Percentiles rank a stretch among this genome's conserved stretches.
These are phyloP conservation scores for Lasioglossum pauxillum DNA, from an alignment of 2,888 invertebrate species.

Conservation along the genomic window DNA sequence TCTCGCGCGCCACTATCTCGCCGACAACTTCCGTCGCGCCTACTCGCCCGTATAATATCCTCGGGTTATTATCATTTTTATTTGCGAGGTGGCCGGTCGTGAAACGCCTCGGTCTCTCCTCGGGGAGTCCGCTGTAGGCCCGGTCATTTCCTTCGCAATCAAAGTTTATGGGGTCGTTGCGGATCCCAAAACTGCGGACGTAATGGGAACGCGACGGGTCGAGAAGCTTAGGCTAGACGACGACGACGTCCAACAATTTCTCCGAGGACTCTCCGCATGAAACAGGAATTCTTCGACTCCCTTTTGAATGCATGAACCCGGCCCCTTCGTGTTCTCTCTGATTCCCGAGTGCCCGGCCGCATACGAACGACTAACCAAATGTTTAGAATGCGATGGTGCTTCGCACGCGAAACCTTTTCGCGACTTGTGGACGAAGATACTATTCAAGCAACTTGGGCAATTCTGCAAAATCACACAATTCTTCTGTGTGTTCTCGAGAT, in stretches of 20 bases:
- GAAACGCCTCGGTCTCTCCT: background rate
- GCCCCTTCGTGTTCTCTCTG: background rate
- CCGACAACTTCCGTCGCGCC: background rate
- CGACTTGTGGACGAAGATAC: background rate
- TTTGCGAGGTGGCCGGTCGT: slow-evolving; percentile 4
- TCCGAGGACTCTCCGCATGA: background rate
- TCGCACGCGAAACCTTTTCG: background rate
- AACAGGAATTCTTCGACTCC: background rate
- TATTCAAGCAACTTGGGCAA: background rate
- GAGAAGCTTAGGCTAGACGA: slow-evolving; percentile 1
- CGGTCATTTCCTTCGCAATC: slow-evolving; percentile 25
- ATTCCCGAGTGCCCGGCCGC: background rate
- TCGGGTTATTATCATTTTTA: slow-evolving; percentile 29
- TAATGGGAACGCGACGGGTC: slow-evolving; percentile 17
- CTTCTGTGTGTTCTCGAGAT: too few species aligned
- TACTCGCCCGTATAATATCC: slow-evolving; percentile 3
- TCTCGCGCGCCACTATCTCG: background rate
- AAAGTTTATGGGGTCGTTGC: slow-evolving; percentile 29
- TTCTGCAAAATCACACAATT: background rate
- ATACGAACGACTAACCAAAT: background rate
- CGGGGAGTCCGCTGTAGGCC: slow-evolving; percentile 1
- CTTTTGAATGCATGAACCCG: slow-evolving; percentile 11
- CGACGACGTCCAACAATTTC: background rate
- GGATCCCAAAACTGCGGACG: slow-evolving; percentile 18
- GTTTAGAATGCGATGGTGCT: background rate